Conservation (phyloP, 2,888 invertebrate genomes). For the Lampropteryx suffumata region DNA sequence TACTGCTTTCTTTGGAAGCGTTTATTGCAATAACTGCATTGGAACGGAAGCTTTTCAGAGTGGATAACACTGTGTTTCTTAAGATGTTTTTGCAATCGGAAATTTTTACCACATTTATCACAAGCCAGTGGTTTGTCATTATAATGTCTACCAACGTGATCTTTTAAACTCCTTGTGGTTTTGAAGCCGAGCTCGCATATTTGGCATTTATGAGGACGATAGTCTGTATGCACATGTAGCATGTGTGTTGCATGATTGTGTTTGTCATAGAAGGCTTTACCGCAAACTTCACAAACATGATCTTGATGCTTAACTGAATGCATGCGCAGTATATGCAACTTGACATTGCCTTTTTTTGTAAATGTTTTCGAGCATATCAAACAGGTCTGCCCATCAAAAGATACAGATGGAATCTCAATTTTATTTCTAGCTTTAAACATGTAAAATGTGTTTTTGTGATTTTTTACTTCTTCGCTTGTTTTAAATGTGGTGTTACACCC, state of each 20-base stretch:
- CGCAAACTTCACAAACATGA: slow-evolving; percentile 82
- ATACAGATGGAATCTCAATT: neutral
- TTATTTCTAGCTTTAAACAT: slow-evolving; percentile 2
- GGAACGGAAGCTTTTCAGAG: slow-evolving; percentile 87
- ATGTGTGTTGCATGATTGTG: slow-evolving; percentile 82
- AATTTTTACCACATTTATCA: slow-evolving; percentile 54
- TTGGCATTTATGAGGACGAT: slow-evolving; percentile 58
- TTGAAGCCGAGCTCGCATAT: slow-evolving; percentile 62
- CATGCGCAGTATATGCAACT: slow-evolving; percentile 4
- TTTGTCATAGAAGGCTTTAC: slow-evolving; percentile 83
- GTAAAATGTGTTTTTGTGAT: slow-evolving; percentile 4
- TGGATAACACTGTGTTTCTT: slow-evolving; percentile 87
- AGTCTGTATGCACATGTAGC: slow-evolving; percentile 69
- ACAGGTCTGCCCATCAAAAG: slow-evolving; percentile 8
- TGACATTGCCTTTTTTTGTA: slow-evolving; percentile 5
- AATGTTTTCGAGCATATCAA: slow-evolving; percentile 14
- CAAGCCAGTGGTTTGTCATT: slow-evolving; percentile 54
- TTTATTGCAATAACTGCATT: slow-evolving; percentile 87
- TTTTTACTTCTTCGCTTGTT: slow-evolving; percentile 2
- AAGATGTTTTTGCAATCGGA: slow-evolving; percentile 59
- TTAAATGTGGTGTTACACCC: slow-evolving; percentile 12
- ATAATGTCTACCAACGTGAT: slow-evolving; percentile 55
- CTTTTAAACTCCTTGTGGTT: slow-evolving; percentile 39
- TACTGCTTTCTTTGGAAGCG: slow-evolving; percentile 76
- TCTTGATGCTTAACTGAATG: slow-evolving; percentile 49